phyloP scores from a whole-genome alignment of 2,888 invertebrate genomes.

The Frankliniella fusca region DNA sequence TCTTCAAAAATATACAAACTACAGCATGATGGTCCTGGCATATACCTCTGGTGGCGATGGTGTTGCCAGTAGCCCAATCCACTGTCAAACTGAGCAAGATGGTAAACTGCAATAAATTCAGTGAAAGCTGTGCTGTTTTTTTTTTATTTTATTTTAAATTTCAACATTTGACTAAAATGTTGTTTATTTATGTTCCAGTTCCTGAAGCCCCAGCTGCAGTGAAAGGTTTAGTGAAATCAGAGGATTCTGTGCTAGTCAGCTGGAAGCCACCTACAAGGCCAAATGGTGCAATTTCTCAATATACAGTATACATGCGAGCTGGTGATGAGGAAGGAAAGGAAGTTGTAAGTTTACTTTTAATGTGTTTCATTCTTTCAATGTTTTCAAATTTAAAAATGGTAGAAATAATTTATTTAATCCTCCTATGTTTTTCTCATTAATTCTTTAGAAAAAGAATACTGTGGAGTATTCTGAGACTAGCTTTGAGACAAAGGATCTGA shows the following conservation, averaged over 20 bases:
- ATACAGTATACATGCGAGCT: constrained; percentile 70
- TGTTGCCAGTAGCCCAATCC: constrained; percentile 78
- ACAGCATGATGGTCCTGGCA: constrained; percentile 93
- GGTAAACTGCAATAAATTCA: constrained; percentile 53
- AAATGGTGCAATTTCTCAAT: constrained; percentile 89
- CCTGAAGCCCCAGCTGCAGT: constrained; percentile 91
- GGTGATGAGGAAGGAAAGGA: constrained; percentile 44
- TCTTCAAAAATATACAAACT: constrained; percentile 91
- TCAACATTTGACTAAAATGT: background rate
- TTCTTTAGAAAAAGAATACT: constrained; percentile 8
- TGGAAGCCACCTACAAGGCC: constrained; percentile 92
- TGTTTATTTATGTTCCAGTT: constrained; percentile 54
- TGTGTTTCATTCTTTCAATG: background rate
- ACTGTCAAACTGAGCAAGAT: constrained; percentile 93
- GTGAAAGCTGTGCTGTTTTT: background rate
- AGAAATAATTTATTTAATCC: no score
- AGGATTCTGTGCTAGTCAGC: constrained; percentile 84
- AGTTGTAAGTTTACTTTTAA: constrained; percentile 36
- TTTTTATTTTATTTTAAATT: constrained; percentile 2
- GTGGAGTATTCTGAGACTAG: constrained; percentile 58
- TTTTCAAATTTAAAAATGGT: no score
- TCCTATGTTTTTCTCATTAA: background rate
- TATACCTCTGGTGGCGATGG: constrained; percentile 95
- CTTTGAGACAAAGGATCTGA: constrained; percentile 79
- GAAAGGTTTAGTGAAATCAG: constrained; percentile 88